These are phyloP conservation scores for Acipenser transmontanus DNA, from an alignment of 2,797 vertebrate genomes.

Conservation along the genomic window DNA sequence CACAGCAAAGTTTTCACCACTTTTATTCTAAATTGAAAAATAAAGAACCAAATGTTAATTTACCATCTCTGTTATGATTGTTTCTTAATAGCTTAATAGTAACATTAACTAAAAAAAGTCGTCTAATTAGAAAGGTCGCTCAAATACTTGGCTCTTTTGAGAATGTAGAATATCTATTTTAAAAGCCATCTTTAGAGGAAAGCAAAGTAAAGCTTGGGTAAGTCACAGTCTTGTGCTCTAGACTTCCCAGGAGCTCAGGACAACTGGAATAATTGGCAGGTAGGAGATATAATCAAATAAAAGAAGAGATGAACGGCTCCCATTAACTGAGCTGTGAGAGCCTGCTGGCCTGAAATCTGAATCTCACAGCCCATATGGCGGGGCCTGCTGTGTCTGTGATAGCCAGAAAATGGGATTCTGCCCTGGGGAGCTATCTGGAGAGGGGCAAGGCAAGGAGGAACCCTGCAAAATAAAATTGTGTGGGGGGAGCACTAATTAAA, in stretches of 20 bases:
- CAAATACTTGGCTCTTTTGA: no score
- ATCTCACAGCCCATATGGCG: conserved; percentile 27
- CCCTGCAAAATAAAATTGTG: conserved; percentile 14
- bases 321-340: conserved; percentile 35
- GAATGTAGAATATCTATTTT: no score
- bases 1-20: no score
- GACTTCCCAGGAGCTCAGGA: conserved; percentile 2
- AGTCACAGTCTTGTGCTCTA: conserved; percentile 17
- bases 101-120: no score
- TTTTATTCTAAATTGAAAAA: no score
- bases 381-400: conserved; percentile 32
- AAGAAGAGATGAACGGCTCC: conserved; percentile 18
- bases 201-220: conserved; percentile 14
- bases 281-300: conserved; percentile 29
- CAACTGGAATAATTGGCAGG: conserved; percentile 20
- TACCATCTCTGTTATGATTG: no score
- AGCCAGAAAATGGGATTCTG: conserved; percentile 38
- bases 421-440: conserved; percentile 28
- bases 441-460: conserved; percentile 15
- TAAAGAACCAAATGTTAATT: no score
- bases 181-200: background rate
- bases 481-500: conserved; percentile 21
- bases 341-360: conserved; percentile 28
- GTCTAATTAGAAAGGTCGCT: no score
- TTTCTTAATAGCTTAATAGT: no score